Percentiles rank a stretch among this genome's conserved stretches.
phyloP scores from a whole-genome alignment of 1,140 invertebrate species.

The Megathymus violae region DNA sequence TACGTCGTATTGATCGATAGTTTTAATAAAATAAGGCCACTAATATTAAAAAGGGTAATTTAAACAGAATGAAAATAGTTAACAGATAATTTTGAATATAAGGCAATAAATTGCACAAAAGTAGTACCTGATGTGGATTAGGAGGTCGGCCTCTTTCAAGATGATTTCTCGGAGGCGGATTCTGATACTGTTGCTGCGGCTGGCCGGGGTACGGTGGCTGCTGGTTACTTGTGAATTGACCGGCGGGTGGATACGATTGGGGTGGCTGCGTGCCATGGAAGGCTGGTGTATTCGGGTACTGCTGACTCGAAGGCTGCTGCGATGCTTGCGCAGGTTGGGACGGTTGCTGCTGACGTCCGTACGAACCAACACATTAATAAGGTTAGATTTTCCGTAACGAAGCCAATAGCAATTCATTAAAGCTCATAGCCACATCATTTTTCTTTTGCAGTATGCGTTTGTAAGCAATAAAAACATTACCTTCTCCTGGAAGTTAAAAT shows the following conservation, averaged over 20 bases:
- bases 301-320: slow-evolving; percentile 82
- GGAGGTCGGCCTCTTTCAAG: slow-evolving; percentile 76
- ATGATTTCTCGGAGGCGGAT: slow-evolving; percentile 72
- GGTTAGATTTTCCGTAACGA: slow-evolving; percentile 82
- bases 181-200: slow-evolving; percentile 75
- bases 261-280: slow-evolving; percentile 83
- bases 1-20: too few species aligned
- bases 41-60: too few species aligned
- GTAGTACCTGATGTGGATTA: slow-evolving; percentile 74
- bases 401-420: slow-evolving; percentile 77
- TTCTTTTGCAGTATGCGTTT: slow-evolving; percentile 66
- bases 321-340: slow-evolving; percentile 85
- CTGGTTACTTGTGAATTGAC: slow-evolving; percentile 79
- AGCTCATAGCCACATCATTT: slow-evolving; percentile 68
- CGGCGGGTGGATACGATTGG: slow-evolving; percentile 70
- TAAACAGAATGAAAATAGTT: too few species aligned
- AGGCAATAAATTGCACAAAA: neutral
- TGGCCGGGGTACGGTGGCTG: slow-evolving; percentile 71
- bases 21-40: too few species aligned
- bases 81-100: too few species aligned
- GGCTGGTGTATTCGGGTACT: slow-evolving; percentile 80
- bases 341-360: slow-evolving; percentile 83
- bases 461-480: slow-evolving; percentile 77
- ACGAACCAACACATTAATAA: slow-evolving; percentile 84
- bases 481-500: slow-evolving; percentile 58